These are phyloP conservation scores for Apodemia mormo DNA, from an alignment of 2,888 invertebrate species.

Conservation along the genomic window DNA sequence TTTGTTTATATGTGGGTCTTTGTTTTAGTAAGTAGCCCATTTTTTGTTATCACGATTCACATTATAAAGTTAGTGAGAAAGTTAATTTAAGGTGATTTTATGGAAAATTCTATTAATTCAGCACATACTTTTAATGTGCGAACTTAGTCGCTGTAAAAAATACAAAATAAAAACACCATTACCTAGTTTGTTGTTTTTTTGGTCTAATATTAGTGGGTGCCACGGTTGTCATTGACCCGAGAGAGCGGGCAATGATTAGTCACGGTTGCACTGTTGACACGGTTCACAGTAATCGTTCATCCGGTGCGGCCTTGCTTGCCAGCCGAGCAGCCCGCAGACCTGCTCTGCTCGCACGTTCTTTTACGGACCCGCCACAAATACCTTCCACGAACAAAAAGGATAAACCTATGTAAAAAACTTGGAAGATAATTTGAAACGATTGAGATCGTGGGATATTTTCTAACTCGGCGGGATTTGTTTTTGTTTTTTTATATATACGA, in stretches of 20 bases:
- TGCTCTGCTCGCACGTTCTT: conserved; percentile 16
- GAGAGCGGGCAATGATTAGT: conserved; percentile 59
- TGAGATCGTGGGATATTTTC: conserved; percentile 23
- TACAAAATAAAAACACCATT: neutral
- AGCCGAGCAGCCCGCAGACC: conserved; percentile 23
- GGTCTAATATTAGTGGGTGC: conserved; percentile 27
- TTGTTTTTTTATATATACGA: neutral
- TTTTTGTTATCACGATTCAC: neutral
- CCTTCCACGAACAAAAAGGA: conserved; percentile 22
- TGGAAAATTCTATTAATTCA: neutral
- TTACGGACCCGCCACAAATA: conserved; percentile 16
- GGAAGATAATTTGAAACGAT: conserved; percentile 21
- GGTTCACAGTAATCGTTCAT: conserved; percentile 70
- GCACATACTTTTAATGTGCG: neutral
- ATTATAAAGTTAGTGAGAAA: neutral
- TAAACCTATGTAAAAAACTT: conserved; percentile 17
- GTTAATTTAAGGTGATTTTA: neutral
- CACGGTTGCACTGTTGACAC: conserved; percentile 65
- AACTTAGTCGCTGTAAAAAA: neutral
- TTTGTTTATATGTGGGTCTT: neutral
- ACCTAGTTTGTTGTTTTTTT: neutral
- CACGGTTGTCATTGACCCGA: conserved; percentile 49
- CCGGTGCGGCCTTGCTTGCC: conserved; percentile 65
- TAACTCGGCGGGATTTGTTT: neutral
- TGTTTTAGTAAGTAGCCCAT: neutral